Conservation (phyloP, 2,113 vertebrate genomes). For the Grallaria varia region DNA sequence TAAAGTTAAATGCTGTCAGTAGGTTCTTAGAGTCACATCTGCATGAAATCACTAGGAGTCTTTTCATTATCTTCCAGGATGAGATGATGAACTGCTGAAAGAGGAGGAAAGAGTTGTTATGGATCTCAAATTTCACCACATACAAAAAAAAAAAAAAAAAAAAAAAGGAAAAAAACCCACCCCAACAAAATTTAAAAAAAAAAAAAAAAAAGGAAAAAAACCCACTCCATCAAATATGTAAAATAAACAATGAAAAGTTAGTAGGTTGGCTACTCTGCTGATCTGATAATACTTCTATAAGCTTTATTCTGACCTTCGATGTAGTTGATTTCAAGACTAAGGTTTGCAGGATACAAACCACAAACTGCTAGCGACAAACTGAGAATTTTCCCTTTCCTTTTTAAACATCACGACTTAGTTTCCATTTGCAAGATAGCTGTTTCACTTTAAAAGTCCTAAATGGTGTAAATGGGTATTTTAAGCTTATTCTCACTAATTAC, state of each 20-base stretch:
- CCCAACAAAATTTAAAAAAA: not conserved
- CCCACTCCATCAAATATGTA: not conserved
- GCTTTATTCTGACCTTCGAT: not conserved
- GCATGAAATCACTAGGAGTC: not conserved
- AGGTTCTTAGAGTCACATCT: not conserved
- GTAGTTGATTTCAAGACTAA: not conserved
- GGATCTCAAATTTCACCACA: constrained; percentile 8
- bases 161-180: not conserved
- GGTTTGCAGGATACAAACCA: not conserved
- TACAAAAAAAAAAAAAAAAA: no score
- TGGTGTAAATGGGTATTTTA: no score
- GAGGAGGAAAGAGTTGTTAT: constrained; percentile 18
- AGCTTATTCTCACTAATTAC: constrained; percentile 71
- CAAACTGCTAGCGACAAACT: constrained; percentile 56
- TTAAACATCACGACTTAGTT: constrained; percentile 50
- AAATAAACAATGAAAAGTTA: not conserved
- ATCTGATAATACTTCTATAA: not conserved
- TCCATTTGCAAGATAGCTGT: constrained; percentile 52
- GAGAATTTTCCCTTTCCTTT: constrained; percentile 56
- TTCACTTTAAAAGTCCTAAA: constrained; percentile 67
- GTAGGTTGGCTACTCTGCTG: not conserved
- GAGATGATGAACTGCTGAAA: constrained; percentile 31
- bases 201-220: not conserved
- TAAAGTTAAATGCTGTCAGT: not conserved
- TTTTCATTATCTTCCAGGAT: constrained; percentile 33